Percentiles rank a stretch among this genome's conserved stretches.
Evolutionary conservation across 2,113 vertebrate genomes (phyloP).

Genomic region (Anguilla japonica): DNA sequence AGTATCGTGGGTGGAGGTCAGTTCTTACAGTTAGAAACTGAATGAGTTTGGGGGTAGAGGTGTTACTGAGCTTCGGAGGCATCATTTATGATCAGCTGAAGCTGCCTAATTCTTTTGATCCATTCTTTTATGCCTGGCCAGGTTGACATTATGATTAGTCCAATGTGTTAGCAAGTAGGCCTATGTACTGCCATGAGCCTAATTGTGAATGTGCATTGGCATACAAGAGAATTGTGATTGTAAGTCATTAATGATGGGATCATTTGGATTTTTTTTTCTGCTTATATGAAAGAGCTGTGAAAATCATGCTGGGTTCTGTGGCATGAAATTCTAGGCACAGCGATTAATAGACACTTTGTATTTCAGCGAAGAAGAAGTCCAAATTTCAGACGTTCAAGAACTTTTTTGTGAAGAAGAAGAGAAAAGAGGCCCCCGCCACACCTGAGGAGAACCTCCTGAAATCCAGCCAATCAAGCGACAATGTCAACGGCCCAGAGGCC

Average conservation of each 20-base stretch:
- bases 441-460: slow-evolving; percentile 62
- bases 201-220: too few species aligned
- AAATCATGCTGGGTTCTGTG: background rate
- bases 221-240: background rate
- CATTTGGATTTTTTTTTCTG: too few species aligned
- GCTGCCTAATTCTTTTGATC: background rate
- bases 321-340: background rate
- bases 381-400: slow-evolving; percentile 89
- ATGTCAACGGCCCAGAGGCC: slow-evolving; percentile 66
- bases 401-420: slow-evolving; percentile 89
- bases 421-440: slow-evolving; percentile 65
- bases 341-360: slow-evolving; percentile 16
- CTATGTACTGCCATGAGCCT: too few species aligned
- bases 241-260: too few species aligned
- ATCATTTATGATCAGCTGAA: background rate
- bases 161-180: background rate
- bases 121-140: background rate
- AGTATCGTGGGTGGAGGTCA: background rate
- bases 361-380: slow-evolving; percentile 88
- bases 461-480: slow-evolving; percentile 74
- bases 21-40: background rate
- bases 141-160: background rate
- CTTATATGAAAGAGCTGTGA: background rate
- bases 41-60: background rate
- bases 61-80: background rate